Conservation (phyloP, 1,140 invertebrate species). For the Rhysida immarginata region DNA sequence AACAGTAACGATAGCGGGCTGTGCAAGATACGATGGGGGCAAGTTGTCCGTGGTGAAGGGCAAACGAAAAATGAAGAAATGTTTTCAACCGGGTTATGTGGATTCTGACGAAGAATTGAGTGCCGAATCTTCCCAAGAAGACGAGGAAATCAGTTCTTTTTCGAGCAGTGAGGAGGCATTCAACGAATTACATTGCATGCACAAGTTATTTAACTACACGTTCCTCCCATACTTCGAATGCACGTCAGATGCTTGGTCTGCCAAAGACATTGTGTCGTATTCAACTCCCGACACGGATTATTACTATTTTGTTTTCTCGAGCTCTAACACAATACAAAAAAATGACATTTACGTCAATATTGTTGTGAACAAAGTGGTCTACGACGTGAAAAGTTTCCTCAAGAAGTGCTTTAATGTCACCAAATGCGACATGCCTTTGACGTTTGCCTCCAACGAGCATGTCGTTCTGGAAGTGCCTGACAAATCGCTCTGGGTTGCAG, state of each 20-base stretch:
- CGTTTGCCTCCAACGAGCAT: slow-evolving; percentile 8
- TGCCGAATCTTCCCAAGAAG: slow-evolving; percentile 1
- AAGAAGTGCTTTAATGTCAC: background rate
- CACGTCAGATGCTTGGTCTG: background rate
- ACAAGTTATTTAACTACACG: slow-evolving; percentile 1
- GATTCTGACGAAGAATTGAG: background rate
- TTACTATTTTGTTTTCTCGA: slow-evolving; percentile 7
- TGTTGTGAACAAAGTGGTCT: slow-evolving; percentile 6
- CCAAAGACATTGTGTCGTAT: slow-evolving; percentile 2
- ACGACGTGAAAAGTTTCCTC: slow-evolving; percentile 2
- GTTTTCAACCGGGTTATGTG: background rate
- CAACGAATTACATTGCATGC: background rate
- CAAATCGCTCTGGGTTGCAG: background rate
- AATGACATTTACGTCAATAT: slow-evolving; percentile 7
- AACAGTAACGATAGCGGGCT: background rate
- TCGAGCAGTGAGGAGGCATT: slow-evolving; percentile 10
- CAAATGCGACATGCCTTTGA: background rate
- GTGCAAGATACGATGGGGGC: slow-evolving; percentile 2
- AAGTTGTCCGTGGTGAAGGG: slow-evolving; percentile 4
- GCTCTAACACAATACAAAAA: background rate
- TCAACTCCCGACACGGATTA: slow-evolving; percentile 2
- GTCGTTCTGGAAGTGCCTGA: slow-evolving; percentile 10
- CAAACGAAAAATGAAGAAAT: slow-evolving; percentile 1
- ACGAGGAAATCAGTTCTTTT: slow-evolving; percentile 5
- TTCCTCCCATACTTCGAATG: background rate